phyloP scores from a whole-genome alignment of 2,888 invertebrate genomes.

The Octonoba sinensis region DNA sequence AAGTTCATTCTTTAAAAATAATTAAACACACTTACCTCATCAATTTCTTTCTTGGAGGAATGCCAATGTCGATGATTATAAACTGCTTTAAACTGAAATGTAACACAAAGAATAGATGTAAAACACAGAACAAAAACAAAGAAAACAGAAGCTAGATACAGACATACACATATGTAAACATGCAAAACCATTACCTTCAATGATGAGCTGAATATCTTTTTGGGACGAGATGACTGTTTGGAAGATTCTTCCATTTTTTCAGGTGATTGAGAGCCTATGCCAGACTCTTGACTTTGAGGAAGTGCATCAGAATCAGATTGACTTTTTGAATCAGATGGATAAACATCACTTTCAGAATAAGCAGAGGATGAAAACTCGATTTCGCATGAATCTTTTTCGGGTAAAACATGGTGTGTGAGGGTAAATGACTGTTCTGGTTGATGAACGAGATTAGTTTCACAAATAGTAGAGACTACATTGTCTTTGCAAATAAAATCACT shows the following conservation, averaged over 20 bases:
- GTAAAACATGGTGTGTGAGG: too few relatives aligned
- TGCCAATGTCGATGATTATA: constrained; percentile 66
- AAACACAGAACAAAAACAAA: constrained; percentile 1
- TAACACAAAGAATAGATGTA: constrained; percentile 7
- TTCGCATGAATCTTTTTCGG: too few relatives aligned
- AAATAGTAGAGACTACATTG: too few relatives aligned
- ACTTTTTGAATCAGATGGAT: background rate
- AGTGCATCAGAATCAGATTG: constrained; percentile 12
- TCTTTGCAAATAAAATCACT: too few relatives aligned
- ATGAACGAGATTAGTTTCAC: too few relatives aligned
- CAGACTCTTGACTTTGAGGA: constrained; percentile 15
- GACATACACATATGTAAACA: too few relatives aligned
- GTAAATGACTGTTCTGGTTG: too few relatives aligned
- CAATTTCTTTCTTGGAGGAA: constrained; percentile 51
- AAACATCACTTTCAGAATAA: too few relatives aligned
- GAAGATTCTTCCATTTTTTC: constrained; percentile 25
- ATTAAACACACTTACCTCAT: constrained; percentile 29
- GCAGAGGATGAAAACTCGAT: too few relatives aligned
- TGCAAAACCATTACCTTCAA: constrained; percentile 57
- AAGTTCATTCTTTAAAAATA: background rate
- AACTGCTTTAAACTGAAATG: constrained; percentile 61
- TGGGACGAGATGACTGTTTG: constrained; percentile 43
- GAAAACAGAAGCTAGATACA: background rate
- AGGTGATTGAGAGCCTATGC: constrained; percentile 36
- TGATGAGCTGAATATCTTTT: constrained; percentile 66